These are phyloP conservation scores for Pollenia amentaria DNA, from an alignment of 2,888 invertebrate genomes.

Conservation along the genomic window DNA sequence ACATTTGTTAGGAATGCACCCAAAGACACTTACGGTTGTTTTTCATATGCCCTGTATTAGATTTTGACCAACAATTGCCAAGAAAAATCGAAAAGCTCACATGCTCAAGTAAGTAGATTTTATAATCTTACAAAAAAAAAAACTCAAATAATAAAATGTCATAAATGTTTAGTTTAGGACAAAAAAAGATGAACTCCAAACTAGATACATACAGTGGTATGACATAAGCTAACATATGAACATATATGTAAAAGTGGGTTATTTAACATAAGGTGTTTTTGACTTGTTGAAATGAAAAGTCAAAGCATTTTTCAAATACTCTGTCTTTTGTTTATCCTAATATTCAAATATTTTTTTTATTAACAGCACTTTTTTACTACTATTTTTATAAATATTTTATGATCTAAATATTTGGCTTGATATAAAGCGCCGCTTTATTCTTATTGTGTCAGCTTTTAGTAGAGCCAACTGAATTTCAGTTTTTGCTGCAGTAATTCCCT, in stretches of 20 bases:
- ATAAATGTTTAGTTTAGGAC: constrained; percentile 42
- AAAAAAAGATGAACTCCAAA: constrained; percentile 49
- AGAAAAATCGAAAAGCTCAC: constrained; percentile 8
- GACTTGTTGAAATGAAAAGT: background rate
- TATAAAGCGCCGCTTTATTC: constrained; percentile 50
- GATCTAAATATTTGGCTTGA: background rate
- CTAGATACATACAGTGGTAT: constrained; percentile 16
- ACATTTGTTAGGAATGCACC: constrained; percentile 63
- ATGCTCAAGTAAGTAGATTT: constrained; percentile 50
- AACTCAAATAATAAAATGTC: constrained; percentile 57
- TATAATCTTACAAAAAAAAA: constrained; percentile 50
- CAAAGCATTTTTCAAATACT: no score
- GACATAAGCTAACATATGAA: constrained; percentile 40
- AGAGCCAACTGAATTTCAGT: constrained; percentile 33
- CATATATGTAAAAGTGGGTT: constrained; percentile 15
- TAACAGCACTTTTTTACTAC: no score
- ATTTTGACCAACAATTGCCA: constrained; percentile 63
- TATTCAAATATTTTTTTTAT: no score
- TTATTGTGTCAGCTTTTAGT: background rate
- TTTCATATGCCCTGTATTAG: constrained; percentile 16
- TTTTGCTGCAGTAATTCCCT: background rate
- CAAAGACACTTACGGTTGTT: constrained; percentile 24
- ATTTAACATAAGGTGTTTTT: background rate
- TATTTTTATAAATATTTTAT: no score
- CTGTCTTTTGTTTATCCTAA: no score